phyloP scores from a whole-genome alignment of 2,888 invertebrate species.

The Hemistola chrysoprasaria region DNA sequence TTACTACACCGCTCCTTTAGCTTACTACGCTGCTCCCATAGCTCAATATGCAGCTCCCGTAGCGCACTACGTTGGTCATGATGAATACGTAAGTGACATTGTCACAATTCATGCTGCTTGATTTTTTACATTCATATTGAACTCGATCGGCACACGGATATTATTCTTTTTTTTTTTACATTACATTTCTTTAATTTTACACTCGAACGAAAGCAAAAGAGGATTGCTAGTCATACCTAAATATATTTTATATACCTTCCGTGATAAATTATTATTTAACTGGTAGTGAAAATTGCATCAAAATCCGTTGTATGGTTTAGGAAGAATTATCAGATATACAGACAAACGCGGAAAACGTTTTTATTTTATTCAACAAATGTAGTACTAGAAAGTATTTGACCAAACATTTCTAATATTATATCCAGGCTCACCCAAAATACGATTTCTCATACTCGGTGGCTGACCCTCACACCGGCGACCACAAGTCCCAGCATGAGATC shows the following conservation, averaged over 20 bases:
- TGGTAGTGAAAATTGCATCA: too few species aligned
- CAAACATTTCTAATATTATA: neutral
- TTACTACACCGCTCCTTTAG: conserved; percentile 30
- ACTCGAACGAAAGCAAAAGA: too few species aligned
- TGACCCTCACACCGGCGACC: conserved; percentile 81
- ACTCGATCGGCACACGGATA: too few species aligned
- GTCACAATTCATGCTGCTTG: neutral
- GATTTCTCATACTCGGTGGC: conserved; percentile 78
- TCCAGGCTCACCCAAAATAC: conserved; percentile 65
- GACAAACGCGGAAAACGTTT: too few species aligned
- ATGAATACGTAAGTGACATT: conserved; percentile 37
- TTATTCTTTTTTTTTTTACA: too few species aligned
- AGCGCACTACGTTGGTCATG: conserved; percentile 39
- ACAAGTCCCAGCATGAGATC: conserved; percentile 78
- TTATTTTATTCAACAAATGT: neutral
- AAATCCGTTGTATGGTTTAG: too few species aligned
- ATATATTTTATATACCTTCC: too few species aligned
- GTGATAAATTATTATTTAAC: too few species aligned
- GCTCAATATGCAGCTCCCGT: conserved; percentile 37
- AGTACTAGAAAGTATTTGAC: neutral
- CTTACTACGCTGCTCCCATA: conserved; percentile 42
- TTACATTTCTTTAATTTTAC: too few species aligned
- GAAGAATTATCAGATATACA: too few species aligned
- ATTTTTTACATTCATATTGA: too few species aligned
- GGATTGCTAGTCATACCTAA: too few species aligned